phyloP scores from a whole-genome alignment of 2,113 vertebrate genomes.

The Mus musculus region GRCm39 chr1:147167001-147167500 shows the following conservation, averaged over 20 bases:
- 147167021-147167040: neutral
- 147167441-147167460: too few relatives aligned
- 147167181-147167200: constrained; percentile 41
- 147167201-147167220: constrained; percentile 53
- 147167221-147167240: constrained; percentile 9
- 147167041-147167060: constrained; percentile 57
- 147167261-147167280: neutral
- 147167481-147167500: too few relatives aligned
- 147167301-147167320: neutral
- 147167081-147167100: neutral
- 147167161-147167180: constrained; percentile 52
- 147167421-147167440: neutral
- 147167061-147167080: constrained; percentile 14
- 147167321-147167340: constrained; percentile 4
- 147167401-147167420: neutral
- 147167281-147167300: neutral
- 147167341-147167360: neutral
- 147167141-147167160: constrained; percentile 41
- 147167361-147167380: neutral
- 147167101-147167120: constrained; percentile 60
- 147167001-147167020: constrained; percentile 7
- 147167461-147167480: too few relatives aligned
- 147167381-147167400: neutral
- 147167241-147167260: neutral
- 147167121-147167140: constrained; percentile 45